Evolutionary conservation across 2,888 invertebrate genomes (phyloP).

Genomic region (Trachelus tabidus): DNA sequence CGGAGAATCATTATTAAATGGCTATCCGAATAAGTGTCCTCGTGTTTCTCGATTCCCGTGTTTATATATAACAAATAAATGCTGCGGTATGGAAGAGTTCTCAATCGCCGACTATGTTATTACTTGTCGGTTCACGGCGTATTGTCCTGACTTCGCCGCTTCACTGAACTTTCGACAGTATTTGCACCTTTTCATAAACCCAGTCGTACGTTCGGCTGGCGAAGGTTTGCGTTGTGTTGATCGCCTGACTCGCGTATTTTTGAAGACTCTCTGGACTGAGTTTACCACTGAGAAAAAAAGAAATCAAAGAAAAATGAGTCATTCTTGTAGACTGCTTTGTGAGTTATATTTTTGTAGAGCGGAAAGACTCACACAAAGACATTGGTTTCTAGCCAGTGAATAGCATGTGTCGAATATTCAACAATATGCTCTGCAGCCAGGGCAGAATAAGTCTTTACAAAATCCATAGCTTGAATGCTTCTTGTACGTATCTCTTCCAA

Average conservation of each 20-base stretch:
- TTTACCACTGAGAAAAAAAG: constrained; percentile 73
- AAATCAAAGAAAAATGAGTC: constrained; percentile 7
- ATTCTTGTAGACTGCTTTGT: neutral
- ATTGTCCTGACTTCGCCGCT: constrained; percentile 25
- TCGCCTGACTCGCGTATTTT: constrained; percentile 73
- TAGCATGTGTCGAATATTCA: constrained; percentile 44
- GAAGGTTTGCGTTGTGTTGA: constrained; percentile 76
- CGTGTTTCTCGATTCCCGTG: constrained; percentile 39
- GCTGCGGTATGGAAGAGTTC: constrained; percentile 45
- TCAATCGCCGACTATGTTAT: constrained; percentile 27
- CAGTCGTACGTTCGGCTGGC: constrained; percentile 79
- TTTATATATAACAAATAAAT: constrained; percentile 51
- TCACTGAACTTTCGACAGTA: constrained; percentile 79
- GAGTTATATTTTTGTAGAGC: neutral
- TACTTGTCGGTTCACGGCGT: constrained; percentile 10
- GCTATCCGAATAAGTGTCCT: constrained; percentile 47
- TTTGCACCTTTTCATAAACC: constrained; percentile 83
- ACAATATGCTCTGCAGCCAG: constrained; percentile 47
- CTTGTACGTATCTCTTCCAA: constrained; percentile 72
- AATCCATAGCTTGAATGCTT: constrained; percentile 53
- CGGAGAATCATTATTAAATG: constrained; percentile 63
- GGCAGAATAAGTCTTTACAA: constrained; percentile 47
- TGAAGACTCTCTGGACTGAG: constrained; percentile 82
- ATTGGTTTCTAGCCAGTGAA: constrained; percentile 76
- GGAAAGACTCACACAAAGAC: constrained; percentile 80